Base-by-base conservation (phyloP, 2,113 vertebrate genomes). In the Tretioscincus oriximinensis region DNA sequence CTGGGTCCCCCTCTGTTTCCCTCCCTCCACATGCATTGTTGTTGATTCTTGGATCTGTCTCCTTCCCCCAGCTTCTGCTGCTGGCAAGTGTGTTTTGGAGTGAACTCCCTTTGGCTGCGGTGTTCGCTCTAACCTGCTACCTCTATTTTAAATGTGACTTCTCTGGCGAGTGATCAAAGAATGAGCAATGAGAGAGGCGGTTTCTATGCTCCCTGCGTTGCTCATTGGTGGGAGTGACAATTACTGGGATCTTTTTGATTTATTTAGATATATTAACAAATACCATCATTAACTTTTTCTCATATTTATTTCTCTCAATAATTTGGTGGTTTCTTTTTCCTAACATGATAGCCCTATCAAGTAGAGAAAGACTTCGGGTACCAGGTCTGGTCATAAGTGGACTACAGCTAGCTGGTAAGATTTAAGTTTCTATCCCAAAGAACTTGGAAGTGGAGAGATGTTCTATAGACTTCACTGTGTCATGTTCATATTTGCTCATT, bases 321-420 rank as follows among this genome's bases (percentile, higher is more conserved):
- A 45, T 73, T 85, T n/a, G 5, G 77, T 75, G 51, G 77, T 2
- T 65, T 65, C 65, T 2, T 2, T 78, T 81, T 12, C 10, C 28
- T 7, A 81, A 11, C 41, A 47, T 83, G 64, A 28, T 0, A 82
- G 58, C 77, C 65, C 45, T 75, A 11, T 61, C 70, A 76, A 72
- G 82, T 54, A 12, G 3, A 4, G 10, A 29, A 82, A 65, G 12
- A 26, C 5, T 83, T 70, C 54, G 47, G 41, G 51, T 81, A 84
- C 41, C 73, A 80, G 76, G 26, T 77, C 26, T 73, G 54, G 3
- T 49, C 49, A 6, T 68, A 68, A 47, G 21, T 67, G 78, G 51
- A 81, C 67, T 64, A 11, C 24, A 83, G 41, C 29, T 77, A 77
- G 24, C 2, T 26, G 70, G 7, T 64, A 70, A 89, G 29, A 73